A percentile compares a stretch with the other conserved stretches of the same genome.
phyloP scores from a whole-genome alignment of 2,888 invertebrate genomes.

The Petrolisthes manimaculis region DNA sequence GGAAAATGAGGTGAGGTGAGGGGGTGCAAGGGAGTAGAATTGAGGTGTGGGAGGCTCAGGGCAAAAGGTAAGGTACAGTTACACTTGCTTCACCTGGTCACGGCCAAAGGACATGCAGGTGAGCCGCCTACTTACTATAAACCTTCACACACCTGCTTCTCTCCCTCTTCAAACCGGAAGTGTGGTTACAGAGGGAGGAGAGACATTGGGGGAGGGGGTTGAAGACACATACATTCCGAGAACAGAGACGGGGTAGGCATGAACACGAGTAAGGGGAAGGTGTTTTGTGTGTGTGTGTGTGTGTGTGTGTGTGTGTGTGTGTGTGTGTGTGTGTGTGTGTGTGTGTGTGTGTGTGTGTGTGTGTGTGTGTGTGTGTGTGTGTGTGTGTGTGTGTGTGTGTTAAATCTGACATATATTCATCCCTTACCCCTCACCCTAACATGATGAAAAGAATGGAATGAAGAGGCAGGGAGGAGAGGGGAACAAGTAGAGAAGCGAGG shows the following conservation, averaged over 20 bases:
- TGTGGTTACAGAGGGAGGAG: too few species aligned
- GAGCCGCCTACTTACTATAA: background rate
- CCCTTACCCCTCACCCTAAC: background rate
- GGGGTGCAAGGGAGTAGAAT: too few species aligned
- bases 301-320: slow-evolving; percentile 24
- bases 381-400: background rate
- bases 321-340: slow-evolving; percentile 22
- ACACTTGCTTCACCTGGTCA: too few species aligned
- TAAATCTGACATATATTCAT: background rate
- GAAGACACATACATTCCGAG: too few species aligned
- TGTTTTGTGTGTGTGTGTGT: background rate
- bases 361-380: slow-evolving; percentile 2
- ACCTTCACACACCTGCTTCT: background rate
- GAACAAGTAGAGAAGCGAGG: background rate
- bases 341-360: background rate
- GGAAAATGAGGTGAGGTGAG: too few species aligned
- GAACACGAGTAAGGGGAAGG: too few species aligned
- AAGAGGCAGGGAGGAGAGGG: background rate
- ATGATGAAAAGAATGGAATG: background rate
- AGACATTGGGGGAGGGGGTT: too few species aligned
- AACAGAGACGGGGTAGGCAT: too few species aligned
- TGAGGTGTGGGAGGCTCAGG: too few species aligned
- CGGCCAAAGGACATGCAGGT: too few species aligned
- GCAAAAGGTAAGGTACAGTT: too few species aligned
- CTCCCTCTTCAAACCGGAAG: too few species aligned